phyloP scores from a whole-genome alignment of 30 jellyfish, hydroid and myxozoan species.

The Pseudorhiza aurosa region DNA sequence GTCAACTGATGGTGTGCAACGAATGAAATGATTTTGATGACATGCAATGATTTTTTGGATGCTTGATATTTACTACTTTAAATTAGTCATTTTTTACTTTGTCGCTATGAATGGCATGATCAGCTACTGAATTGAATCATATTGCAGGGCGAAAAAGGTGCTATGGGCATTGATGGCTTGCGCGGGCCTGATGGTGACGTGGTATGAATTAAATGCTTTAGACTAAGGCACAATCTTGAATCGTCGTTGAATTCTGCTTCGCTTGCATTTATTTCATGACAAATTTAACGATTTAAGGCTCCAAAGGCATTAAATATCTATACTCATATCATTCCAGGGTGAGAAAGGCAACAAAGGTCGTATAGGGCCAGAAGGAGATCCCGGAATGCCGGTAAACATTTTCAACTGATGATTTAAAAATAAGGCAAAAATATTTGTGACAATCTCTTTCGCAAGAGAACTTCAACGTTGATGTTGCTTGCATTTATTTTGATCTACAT shows the following conservation, averaged over 20 bases:
- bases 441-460: background rate
- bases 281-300: too few species aligned
- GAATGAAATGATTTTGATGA: background rate
- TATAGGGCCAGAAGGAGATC: slow-evolving; percentile 53
- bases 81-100: too few species aligned
- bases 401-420: background rate
- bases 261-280: too few species aligned
- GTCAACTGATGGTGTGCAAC: background rate
- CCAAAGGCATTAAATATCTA: too few species aligned
- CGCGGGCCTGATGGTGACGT: slow-evolving; percentile 34
- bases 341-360: slow-evolving; percentile 61
- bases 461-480: too few species aligned
- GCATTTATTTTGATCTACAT: too few species aligned
- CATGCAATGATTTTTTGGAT: background rate
- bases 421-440: background rate
- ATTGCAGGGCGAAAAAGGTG: slow-evolving; percentile 60
- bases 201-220: slow-evolving; percentile 40
- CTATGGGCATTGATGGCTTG: slow-evolving; percentile 57
- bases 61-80: too few species aligned
- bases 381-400: slow-evolving; percentile 59
- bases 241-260: too few species aligned
- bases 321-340: slow-evolving; percentile 48
- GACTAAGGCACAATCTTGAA: too few species aligned
- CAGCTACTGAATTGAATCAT: too few species aligned
- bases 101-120: too few species aligned